These are phyloP conservation scores for Ichneumon xanthorius DNA, from an alignment of 2,888 invertebrate species.

Conservation along the genomic window DNA sequence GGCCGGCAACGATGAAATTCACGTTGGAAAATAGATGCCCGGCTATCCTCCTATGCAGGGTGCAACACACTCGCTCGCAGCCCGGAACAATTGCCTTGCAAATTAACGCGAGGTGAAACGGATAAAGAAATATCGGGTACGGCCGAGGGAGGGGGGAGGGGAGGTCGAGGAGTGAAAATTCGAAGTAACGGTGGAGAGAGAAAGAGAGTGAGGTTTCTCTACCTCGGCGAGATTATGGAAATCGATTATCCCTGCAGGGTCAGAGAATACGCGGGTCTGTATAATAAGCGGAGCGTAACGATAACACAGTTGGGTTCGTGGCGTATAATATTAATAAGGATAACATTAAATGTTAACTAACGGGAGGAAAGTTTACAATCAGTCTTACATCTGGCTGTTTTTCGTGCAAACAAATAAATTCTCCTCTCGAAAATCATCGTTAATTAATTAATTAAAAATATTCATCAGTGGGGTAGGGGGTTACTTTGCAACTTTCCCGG, in stretches of 20 bases:
- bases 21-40: slow-evolving; percentile 23
- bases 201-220: slow-evolving; percentile 8
- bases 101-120: slow-evolving; percentile 37
- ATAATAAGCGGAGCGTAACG: slow-evolving; percentile 20
- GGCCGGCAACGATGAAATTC: slow-evolving; percentile 39
- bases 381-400: too few relatives aligned
- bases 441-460: too few relatives aligned
- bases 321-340: neutral
- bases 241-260: slow-evolving; percentile 31
- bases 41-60: neutral
- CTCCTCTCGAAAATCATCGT: neutral
- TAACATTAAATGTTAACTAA: slow-evolving; percentile 45
- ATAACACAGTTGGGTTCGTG: slow-evolving; percentile 29
- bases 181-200: neutral
- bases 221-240: slow-evolving; percentile 13
- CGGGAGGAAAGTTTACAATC: neutral
- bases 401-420: too few relatives aligned
- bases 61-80: neutral
- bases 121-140: slow-evolving; percentile 16
- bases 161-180: slow-evolving; percentile 46
- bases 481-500: neutral
- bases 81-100: slow-evolving; percentile 36
- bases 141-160: slow-evolving; percentile 11
- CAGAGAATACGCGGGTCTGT: slow-evolving; percentile 6
- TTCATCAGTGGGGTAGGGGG: too few relatives aligned